A percentile compares a stretch with the other conserved stretches of the same genome.
phyloP scores from a whole-genome alignment of 2,888 invertebrate species.

The Acanthococcus lagerstroemiae region DNA sequence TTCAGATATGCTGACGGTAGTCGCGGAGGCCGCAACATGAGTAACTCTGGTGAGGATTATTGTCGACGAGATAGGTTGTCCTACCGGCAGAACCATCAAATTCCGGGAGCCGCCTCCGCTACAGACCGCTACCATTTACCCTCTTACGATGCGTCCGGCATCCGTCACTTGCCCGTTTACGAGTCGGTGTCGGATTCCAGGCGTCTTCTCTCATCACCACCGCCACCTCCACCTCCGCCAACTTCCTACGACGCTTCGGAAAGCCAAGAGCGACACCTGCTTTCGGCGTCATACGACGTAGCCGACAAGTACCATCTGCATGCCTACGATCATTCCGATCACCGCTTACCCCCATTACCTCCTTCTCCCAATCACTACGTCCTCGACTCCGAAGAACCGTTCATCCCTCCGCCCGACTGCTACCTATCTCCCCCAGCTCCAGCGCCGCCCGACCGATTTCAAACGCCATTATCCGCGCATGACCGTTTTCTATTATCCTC shows the following conservation, averaged over 20 bases:
- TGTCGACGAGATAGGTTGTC: constrained; percentile 41
- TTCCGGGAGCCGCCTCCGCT: constrained; percentile 44
- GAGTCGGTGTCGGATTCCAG: constrained; percentile 5
- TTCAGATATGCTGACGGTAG: constrained; percentile 57
- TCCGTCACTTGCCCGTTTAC: constrained; percentile 15
- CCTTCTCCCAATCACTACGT: constrained; percentile 23
- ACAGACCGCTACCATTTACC: constrained; percentile 41
- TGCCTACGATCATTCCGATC: constrained; percentile 15
- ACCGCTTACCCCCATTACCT: constrained; percentile 20
- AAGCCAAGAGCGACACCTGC: not conserved
- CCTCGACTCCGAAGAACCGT: constrained; percentile 19
- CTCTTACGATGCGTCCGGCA: constrained; percentile 32
- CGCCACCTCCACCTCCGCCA: not conserved
- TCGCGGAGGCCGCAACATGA: constrained; percentile 50
- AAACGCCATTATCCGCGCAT: constrained; percentile 31
- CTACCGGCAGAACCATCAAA: constrained; percentile 47
- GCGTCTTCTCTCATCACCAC: constrained; percentile 1
- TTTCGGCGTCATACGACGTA: not conserved
- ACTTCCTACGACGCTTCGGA: not conserved
- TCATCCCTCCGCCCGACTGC: constrained; percentile 41
- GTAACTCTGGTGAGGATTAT: constrained; percentile 35
- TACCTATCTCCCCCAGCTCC: constrained; percentile 60
- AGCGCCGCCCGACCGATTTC: constrained; percentile 45
- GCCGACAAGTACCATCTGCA: not conserved
- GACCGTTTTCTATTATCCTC: constrained; percentile 33